Base-by-base conservation (phyloP, 1,140 invertebrate species). In the Phenacoccus solenopsis region DNA sequence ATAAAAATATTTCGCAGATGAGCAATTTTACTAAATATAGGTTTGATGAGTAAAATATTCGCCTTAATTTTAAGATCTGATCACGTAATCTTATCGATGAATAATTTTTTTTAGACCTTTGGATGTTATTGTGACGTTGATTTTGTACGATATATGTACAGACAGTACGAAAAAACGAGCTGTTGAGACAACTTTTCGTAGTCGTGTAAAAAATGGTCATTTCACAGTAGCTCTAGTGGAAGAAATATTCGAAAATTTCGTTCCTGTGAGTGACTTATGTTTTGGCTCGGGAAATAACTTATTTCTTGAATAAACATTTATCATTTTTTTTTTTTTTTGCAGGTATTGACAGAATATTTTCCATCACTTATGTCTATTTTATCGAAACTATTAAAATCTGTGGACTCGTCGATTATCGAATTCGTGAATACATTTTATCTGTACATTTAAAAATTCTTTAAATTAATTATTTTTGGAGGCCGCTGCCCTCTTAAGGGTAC, bases 271-370 rank as follows among this genome's bases (percentile, higher is more conserved):
- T 70, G 16, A 13, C 30, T 61, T 35, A 20, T 35, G 3, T 70
- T n/a, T 68, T 30, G 16, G 56, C 56, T 4, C 20, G 5, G 21
- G 13, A 5, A 10, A 59, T 22, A 5, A 32, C 25, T 22, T 2
- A 69, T 30, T 32, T 4, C n/a, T 27, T 25, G 10, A 67, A 67
- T 67, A 27, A 12, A 7, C 16, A 49, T 22, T 69, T 27, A 13
- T 30, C 28, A 49, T 69, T 10, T 35, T 24, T 25, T 30, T 67
- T 72, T 30, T 28, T 68, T 69, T 27, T 71, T 72, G 28, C 27
- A 75, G 74, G 72, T 75, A 16, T 70, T 75, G 1, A 72, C 72
- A 70, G 70, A 75, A 24, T 68, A 75, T 67, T 76, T 75, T 70
- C 68, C 72, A 32, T 71, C 71, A 7, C 67, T 75, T 9, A 73